Base-by-base conservation (phyloP, 2,113 vertebrate species). In the Gorsachius goisagi region DNA sequence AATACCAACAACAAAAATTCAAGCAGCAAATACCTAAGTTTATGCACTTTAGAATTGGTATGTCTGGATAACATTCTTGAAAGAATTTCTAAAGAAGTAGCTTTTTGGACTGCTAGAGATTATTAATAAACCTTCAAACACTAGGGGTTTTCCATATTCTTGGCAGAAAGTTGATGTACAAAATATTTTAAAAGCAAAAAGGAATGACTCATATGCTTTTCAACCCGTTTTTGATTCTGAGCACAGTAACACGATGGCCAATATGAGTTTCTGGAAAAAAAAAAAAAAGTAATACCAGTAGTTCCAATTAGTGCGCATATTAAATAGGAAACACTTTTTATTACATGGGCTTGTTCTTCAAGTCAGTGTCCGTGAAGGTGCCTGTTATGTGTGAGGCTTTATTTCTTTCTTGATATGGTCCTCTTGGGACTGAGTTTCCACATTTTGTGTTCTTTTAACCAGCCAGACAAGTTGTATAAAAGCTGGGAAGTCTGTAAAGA, bases 161-260 rank as follows among this genome's bases (percentile, higher is more conserved):
- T 95, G 94, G 89, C 87, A 87, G 47, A 87, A 89, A 72, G 44
- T 49, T 75, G 52, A 72, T 60, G 28, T 63, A 26, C 12, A 60
- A 60, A 49, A 32, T 85, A 92, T 67, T 92, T 92, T 84, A 86
- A 84, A 93, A 66, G 50, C 55, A 83, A 85, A 81, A 95, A 30
- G 20, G 37, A 72, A 52, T 80, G 37, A 67, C 41, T 92, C 82
- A 21, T 47, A 66, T 86, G 52, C 59, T 78, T 77, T 93, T 77
- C 72, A 92, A 44, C 3, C 50, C 5, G 2, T 73, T 92, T 92
- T 88, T 84, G 63, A 77, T 89, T 90, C 71, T 30, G 76, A 87
- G 44, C 72, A 67, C 41, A 66, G 14, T 67, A 90, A 45, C 50
- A 23, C 71, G 45, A 47, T 44, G 50, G 44, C 52, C 47, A 90